Evolutionary conservation across 1,140 invertebrate genomes (phyloP), one percentile per base, ranked within the genome.

Genomic region (Camponotus floridanus): DNA sequence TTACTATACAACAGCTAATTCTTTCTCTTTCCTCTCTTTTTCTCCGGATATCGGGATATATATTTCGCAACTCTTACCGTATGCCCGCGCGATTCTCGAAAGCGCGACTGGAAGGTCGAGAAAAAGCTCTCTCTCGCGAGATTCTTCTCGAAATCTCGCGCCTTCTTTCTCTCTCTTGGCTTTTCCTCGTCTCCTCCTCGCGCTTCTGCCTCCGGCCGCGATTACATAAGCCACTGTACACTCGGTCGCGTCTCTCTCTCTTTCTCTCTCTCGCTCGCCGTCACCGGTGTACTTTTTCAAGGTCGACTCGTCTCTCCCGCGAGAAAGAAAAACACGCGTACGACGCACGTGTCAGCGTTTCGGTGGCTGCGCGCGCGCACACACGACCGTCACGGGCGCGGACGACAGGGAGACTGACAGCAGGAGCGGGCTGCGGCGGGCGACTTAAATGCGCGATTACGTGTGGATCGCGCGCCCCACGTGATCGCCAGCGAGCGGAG

Each of bases 391-490:
- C 8, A 3, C 67, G 4, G 8, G 0, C 31, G 26, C 79, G 4
- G 33, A 84, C 85, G 57, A 89, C 76, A 86, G 15, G 13, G 76
- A 88, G 62, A 93, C 93, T 93, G 92, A 91, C 91, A 90, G 31
- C 57, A 18, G 31, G 73, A 86, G 81, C 64, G 31, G 33, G 45
- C 31, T 15, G 55, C 65, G 80, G 48, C 51, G 59, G 71, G 42
- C 86, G 76, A 89, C 89, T 94, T 93, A 90, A 92, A 92, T 92
- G 88, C 89, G 64, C 88, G 76, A 86, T 78, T 83, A 45, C 61
- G 90, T 86, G 91, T 87, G 81, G 86, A 57, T 45, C 18, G 89
- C 26, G 55, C 6, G 55, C 26, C 67, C 86, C 92, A 91, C 90
- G 91, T 91, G 91, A 91, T 65, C 70, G 31, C 68, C 51, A 79